Evolutionary conservation across 2,797 vertebrate species (phyloP), one percentile per base, ranked within the genome.

Genomic region (Rhinoraja longicauda): DNA sequence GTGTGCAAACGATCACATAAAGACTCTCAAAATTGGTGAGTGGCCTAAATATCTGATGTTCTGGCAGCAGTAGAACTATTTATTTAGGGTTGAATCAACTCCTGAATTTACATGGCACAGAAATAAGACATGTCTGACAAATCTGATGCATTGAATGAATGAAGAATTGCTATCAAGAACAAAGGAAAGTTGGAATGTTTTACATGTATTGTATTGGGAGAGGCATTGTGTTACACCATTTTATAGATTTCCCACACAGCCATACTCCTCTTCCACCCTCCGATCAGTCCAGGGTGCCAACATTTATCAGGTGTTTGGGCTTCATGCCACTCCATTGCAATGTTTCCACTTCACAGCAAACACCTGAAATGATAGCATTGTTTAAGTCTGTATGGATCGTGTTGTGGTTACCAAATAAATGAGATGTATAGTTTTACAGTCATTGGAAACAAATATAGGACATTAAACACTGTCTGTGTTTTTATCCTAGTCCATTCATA

Each of bases 281-380:
- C 19, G 32, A 92, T 75, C 13, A n/a, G 72, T 91, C 73, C 26
- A 73, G 32, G 36, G 1, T 91, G 90, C 70, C 90, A 92, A 53
- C 10, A 17, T 75, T 75, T n/a, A 75, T 26, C 90, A 75, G 13
- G 26, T 21, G 10, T 75, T 75, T n/a, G 39, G 84, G 39, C 70
- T 53, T 73, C 2, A 13, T 92, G 70, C 90, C 90, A 75, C 15
- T 29, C n/a, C 10, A 57, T 67, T 73, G 32, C 70, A 75, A n/a
- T 75, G 70, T 17, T 57, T 92, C 39, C 4, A 29, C 12, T 75
- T 67, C 88, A 70, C 19, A 24, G 45, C 64, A 70, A 12, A 19
- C 39, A 24, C 90, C 72, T n/a, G 10, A 90, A 75, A 92, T 12
- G 39, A 75, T 92, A 75, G n/a, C 90, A 72, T 92, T n/a, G 57